Evolutionary conservation across 1,140 invertebrate genomes (phyloP), one percentile per base, ranked within the genome.

Genomic region (Philotrypesis tridentata): DNA sequence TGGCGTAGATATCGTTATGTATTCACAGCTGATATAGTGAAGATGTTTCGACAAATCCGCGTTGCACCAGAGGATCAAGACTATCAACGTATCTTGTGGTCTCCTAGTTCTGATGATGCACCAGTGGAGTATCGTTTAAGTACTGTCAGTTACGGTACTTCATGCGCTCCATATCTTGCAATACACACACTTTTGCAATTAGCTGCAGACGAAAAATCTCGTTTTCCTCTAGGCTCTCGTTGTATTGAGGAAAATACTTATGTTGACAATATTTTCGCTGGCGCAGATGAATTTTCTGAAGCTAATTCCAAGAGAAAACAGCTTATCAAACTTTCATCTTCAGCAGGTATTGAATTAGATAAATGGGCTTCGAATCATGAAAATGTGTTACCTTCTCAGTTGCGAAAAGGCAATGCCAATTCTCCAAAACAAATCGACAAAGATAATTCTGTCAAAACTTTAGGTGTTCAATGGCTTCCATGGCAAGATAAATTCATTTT

Each of bases 41-140:
- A 85, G 21, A 82, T 84, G 78, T 88, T 86, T 72, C 74, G 89
- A 5, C 89, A 91, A 37, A 85, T 86, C 12, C 17, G 37, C 0
- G 17, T 85, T 29, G 31, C 40, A 14, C 65, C 33, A 0, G 40
- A 25, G n/a, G n/a, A n/a, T n/a, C n/a, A n/a, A n/a, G 67, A 82
- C 14, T 77, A 31, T 7, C 84, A 82, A 4, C 29, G 77, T 9
- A 84, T 84, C 2, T 11, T 82, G 0, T 83, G 81, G 74, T 27
- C 65, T 7, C n/a, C n/a, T n/a, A n/a, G n/a, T n/a, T 4, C 70
- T 2, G 9, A 27, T 29, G 17, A 7, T 1, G 4, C 14, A 11
- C 25, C 29, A 31, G 27, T 55, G 5, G 72, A 75, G 11, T 82
- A 75, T 63, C 17, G 40, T 55, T 27, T 79, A 21, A 68, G 9